Conservation (phyloP, 2,113 vertebrate species). For the Cyphomyrus discorhynchus region DNA sequence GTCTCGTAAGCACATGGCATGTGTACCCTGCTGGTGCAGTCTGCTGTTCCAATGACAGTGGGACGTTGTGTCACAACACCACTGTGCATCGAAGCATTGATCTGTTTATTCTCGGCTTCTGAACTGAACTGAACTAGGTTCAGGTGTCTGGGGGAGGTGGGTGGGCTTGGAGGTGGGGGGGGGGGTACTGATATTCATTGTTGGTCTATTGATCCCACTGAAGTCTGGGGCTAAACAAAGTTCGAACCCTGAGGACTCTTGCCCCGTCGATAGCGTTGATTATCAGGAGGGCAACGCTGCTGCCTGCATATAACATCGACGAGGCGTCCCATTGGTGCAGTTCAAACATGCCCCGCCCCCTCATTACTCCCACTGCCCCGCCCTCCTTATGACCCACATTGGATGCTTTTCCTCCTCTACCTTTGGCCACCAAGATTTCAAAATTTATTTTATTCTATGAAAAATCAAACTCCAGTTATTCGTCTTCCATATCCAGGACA, state of each 20-base stretch:
- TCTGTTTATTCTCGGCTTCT: constrained; percentile 22
- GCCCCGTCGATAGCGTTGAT: constrained; percentile 1
- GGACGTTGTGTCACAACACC: background rate
- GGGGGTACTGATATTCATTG: constrained; percentile 20
- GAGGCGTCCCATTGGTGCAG: background rate
- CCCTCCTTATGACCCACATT: background rate
- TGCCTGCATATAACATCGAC: background rate
- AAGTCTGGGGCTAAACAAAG: constrained; percentile 21
- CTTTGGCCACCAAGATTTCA: background rate
- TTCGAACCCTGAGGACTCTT: constrained; percentile 20
- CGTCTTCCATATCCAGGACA: background rate
- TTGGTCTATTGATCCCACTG: constrained; percentile 16
- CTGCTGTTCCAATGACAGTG: background rate
- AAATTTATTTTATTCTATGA: background rate
- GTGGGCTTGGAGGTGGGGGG: background rate
- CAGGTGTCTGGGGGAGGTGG: constrained; percentile 13
- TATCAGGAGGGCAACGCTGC: background rate
- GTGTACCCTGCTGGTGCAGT: background rate
- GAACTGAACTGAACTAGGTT: constrained; percentile 12
- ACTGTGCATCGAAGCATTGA: constrained; percentile 16
- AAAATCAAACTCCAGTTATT: background rate
- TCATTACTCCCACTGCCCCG: background rate
- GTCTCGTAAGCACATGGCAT: background rate
- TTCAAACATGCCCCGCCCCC: background rate
- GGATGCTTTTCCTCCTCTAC: background rate